phyloP scores from a whole-genome alignment of 2,797 vertebrate genomes.

The Pipistrellus nathusii region DNA sequence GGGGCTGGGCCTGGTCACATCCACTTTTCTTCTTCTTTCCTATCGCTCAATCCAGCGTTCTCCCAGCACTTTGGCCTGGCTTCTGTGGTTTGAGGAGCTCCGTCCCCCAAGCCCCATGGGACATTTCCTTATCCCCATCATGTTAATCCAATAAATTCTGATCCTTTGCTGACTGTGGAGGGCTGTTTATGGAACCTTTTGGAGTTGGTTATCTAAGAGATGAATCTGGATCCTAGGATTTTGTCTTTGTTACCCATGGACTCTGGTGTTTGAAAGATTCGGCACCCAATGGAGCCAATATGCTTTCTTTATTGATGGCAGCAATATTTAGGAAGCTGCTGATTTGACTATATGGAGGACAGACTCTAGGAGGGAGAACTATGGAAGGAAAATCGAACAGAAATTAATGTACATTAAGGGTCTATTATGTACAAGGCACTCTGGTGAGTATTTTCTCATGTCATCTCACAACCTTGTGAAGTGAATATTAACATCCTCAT shows the following conservation, averaged over 20 bases:
- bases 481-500: background rate
- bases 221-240: background rate
- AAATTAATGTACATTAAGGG: background rate
- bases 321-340: background rate
- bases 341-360: background rate
- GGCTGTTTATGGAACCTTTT: background rate
- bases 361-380: background rate
- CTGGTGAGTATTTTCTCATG: background rate
- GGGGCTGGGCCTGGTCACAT: background rate
- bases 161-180: background rate
- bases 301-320: background rate
- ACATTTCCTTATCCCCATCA: background rate
- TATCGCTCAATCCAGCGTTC: background rate
- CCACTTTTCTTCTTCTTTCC: background rate
- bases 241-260: background rate
- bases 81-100: background rate
- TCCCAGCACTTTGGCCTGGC: background rate
- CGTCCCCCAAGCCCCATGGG: background rate
- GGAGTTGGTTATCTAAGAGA: background rate
- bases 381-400: background rate
- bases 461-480: background rate
- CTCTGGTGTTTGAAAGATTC: slow-evolving; percentile 11
- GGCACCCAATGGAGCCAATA: background rate
- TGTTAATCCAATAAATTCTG: background rate
- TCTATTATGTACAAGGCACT: background rate